Evolutionary conservation across 2,888 invertebrate species (phyloP).

Genomic region (Diplolepis rosae): DNA sequence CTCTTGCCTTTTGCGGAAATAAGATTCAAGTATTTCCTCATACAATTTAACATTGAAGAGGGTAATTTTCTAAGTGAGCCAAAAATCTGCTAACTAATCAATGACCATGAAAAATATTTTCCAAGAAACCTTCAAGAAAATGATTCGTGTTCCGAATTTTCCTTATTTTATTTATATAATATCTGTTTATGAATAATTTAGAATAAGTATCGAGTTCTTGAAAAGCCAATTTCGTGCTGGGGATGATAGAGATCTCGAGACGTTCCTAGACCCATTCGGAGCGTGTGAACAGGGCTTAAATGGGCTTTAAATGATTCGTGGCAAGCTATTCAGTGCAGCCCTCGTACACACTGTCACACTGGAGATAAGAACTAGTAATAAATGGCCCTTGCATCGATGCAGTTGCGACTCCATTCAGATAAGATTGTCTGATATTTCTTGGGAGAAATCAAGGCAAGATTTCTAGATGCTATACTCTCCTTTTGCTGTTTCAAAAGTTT

Average conservation of each 20-base stretch:
- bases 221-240: not conserved
- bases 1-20: not conserved
- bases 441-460: not conserved
- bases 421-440: slow-evolving; percentile 8
- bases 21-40: not conserved
- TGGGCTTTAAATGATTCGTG: slow-evolving; percentile 25
- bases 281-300: slow-evolving; percentile 19
- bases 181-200: not conserved
- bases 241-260: not conserved
- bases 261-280: slow-evolving; percentile 14
- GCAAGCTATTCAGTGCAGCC: slow-evolving; percentile 22
- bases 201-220: not conserved
- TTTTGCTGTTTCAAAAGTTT: too few relatives aligned
- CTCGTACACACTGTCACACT: slow-evolving; percentile 24
- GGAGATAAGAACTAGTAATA: slow-evolving; percentile 23
- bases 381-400: slow-evolving; percentile 16
- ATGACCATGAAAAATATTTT: not conserved
- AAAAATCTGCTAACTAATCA: not conserved
- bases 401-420: slow-evolving; percentile 5
- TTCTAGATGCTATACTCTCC: not conserved
- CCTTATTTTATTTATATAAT: too few relatives aligned
- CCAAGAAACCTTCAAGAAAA: not conserved
- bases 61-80: not conserved
- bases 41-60: not conserved
- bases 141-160: too few relatives aligned